These are phyloP conservation scores for Cryptocephalus moraei DNA, from an alignment of 2,888 invertebrate genomes.

Conservation along the genomic window DNA sequence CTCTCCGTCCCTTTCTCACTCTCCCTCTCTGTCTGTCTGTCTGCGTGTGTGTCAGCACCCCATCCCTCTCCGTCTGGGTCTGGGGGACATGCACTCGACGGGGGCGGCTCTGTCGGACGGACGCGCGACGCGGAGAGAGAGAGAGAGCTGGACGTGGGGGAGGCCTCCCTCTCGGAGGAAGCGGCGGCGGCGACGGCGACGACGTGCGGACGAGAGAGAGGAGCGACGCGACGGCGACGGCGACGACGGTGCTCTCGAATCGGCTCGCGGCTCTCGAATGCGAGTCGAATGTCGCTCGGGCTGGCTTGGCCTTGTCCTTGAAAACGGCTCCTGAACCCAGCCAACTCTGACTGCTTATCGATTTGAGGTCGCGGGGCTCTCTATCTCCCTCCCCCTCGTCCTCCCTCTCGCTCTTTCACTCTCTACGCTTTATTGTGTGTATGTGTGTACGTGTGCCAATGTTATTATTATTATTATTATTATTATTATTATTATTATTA, in stretches of 20 bases:
- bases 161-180: not conserved
- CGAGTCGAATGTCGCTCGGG: conserved; percentile 24
- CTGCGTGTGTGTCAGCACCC: conserved; percentile 4
- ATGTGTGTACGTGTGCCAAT: conserved; percentile 3
- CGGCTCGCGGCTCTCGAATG: conserved; percentile 10
- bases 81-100: conserved; percentile 45
- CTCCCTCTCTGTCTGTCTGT: not conserved
- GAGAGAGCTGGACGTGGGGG: conserved; percentile 3
- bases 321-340: conserved; percentile 40
- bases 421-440: conserved; percentile 12
- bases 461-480: too few species aligned
- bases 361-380: conserved; percentile 32
- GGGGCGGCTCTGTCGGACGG: too few species aligned
- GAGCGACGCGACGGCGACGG: conserved; percentile 36
- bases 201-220: conserved; percentile 36
- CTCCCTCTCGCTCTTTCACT: too few species aligned
- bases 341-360: conserved; percentile 33
- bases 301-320: conserved; percentile 50
- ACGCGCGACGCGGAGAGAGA: too few species aligned
- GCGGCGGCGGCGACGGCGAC: not conserved
- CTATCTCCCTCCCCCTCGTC: conserved; percentile 12
- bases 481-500: too few species aligned
- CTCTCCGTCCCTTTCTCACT: conserved; percentile 20
- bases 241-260: conserved; percentile 15
- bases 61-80: conserved; percentile 32